Evolutionary conservation across 1,140 invertebrate genomes (phyloP), one percentile per base, ranked within the genome.

Genomic region (Camponotus floridanus): DNA sequence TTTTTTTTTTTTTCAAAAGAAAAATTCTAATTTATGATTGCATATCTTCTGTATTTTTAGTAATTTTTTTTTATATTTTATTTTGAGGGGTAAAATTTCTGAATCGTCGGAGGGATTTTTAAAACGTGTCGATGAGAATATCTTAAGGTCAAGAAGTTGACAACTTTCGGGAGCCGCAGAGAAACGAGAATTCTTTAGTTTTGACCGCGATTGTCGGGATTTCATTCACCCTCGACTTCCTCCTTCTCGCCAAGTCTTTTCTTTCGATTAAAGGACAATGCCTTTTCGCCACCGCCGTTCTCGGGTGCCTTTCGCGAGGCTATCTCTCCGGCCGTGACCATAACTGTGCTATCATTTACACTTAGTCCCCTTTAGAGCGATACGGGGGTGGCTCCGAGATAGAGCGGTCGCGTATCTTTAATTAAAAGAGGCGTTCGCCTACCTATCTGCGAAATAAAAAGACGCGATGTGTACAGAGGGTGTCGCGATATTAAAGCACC

Each of bases 321-420:
- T 92, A 91, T 92, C 88, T 90, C 83, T 85, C 42, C 57, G 65
- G 18, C 61, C 36, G 86, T 87, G 71, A 90, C 86, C 92, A 92
- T 94, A 94, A 94, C 93, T 91, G 91, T 91, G 91, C 93, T 93
- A 94, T 94, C 94, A 94, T 94, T 94, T 94, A 94, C 92, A 93
- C 92, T 93, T 94, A 92, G 91, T 86, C 87, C 87, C 85, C 90
- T 90, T 87, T 87, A 84, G 78, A 91, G 74, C 62, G 76, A 31
- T 65, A 51, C 78, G 55, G 65, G 78, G 83, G 64, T 74, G 59
- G 55, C 45, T 57, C 9, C 68, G 76, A 92, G 93, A 94, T 92
- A 94, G 92, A 94, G 91, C 87, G 90, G 88, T 91, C 87, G 91
- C 91, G 93, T 93, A 94, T 94, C 92, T 94, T 94, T 94, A 94